Evolutionary conservation across 2,113 vertebrate species (phyloP).

Genomic region (Calidris pugnax): DNA sequence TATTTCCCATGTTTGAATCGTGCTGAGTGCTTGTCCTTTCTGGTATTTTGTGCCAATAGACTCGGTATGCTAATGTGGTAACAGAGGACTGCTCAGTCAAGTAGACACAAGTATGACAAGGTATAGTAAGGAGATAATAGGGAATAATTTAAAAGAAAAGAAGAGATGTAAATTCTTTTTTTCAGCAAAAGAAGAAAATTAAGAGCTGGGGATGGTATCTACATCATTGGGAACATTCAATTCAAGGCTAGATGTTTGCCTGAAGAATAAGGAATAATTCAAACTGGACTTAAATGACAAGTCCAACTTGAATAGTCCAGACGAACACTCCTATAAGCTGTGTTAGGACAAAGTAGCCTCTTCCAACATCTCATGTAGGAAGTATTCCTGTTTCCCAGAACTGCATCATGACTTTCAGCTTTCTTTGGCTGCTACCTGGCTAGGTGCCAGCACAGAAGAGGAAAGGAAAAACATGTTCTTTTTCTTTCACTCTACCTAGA

Average conservation of each 20-base stretch:
- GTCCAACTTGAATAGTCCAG: too few species aligned
- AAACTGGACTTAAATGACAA: background rate
- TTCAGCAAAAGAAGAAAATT: background rate
- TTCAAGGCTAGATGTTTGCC: background rate
- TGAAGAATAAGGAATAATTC: background rate
- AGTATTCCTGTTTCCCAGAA: background rate
- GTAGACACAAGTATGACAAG: background rate
- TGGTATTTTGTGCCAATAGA: background rate
- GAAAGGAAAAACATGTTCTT: background rate
- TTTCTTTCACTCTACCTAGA: background rate
- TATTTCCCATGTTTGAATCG: background rate
- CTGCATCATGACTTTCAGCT: background rate
- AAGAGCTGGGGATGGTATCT: background rate
- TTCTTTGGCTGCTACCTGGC: background rate
- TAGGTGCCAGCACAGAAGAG: background rate
- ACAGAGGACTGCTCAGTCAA: background rate
- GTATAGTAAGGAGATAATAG: background rate
- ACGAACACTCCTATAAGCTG: background rate
- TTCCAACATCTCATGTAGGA: background rate
- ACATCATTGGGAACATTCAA: background rate
- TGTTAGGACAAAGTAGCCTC: background rate
- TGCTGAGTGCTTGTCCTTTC: background rate
- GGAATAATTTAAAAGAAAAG: background rate
- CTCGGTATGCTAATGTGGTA: background rate
- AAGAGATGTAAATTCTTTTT: background rate